These are phyloP conservation scores for Orbicella faveolata DNA, from an alignment of 64 coral and sea anemone genomes.

Conservation along the genomic window DNA sequence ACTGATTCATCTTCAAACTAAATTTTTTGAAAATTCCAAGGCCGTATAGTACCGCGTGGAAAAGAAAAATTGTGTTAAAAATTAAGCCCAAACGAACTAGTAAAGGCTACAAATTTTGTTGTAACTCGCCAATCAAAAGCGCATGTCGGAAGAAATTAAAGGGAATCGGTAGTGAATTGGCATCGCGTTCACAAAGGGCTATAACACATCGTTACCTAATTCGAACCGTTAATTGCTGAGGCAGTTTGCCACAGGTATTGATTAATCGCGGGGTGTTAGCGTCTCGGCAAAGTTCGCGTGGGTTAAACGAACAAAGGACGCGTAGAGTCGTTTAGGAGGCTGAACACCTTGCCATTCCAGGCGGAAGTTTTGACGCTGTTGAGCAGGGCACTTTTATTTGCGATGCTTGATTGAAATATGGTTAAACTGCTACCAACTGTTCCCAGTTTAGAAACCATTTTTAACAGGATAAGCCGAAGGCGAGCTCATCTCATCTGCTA, in stretches of 20 bases:
- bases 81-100: too few relatives aligned
- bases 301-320: not conserved
- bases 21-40: too few relatives aligned
- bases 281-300: not conserved
- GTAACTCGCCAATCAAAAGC: too few relatives aligned
- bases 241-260: not conserved
- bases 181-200: not conserved
- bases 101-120: too few relatives aligned
- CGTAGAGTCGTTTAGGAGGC: not conserved
- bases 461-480: not conserved
- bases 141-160: too few relatives aligned
- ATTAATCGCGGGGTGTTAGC: not conserved
- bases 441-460: not conserved
- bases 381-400: too few relatives aligned
- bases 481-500: not conserved
- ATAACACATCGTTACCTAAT: not conserved
- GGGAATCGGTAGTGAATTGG: not conserved
- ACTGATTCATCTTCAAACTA: too few relatives aligned
- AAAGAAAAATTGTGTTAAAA: too few relatives aligned
- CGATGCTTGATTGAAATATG: too few relatives aligned
- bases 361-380: not conserved
- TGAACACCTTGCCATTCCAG: not conserved
- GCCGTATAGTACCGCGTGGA: too few relatives aligned
- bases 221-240: not conserved
- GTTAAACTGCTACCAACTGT: not conserved